A percentile compares a stretch with the other conserved stretches of the same genome.
These are phyloP conservation scores for Penaeus indicus DNA, from an alignment of 1,140 invertebrate species.

Conservation along the genomic window DNA sequence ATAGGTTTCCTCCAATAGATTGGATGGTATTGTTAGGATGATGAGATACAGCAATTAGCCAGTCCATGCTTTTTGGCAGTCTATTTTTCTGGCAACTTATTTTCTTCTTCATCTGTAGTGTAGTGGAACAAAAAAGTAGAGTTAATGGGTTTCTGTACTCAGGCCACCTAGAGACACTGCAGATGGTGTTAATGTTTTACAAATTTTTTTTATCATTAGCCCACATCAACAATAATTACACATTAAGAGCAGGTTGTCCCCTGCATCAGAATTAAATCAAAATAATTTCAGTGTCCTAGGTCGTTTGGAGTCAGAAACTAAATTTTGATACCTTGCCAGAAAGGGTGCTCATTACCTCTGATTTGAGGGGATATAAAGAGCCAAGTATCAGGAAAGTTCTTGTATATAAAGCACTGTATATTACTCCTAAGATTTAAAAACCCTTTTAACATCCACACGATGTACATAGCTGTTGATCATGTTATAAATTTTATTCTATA, in stretches of 20 bases:
- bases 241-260: conserved; percentile 32
- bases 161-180: conserved; percentile 42
- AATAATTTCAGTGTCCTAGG: conserved; percentile 45
- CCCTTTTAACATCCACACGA: conserved; percentile 57
- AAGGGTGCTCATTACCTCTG: conserved; percentile 49
- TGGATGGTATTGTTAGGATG: conserved; percentile 53
- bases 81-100: conserved; percentile 61
- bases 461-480: conserved; percentile 65
- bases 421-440: conserved; percentile 55
- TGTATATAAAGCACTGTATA: conserved; percentile 62
- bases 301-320: conserved; percentile 40
- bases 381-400: conserved; percentile 58
- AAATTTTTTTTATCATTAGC: no score
- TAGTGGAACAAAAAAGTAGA: conserved; percentile 50
- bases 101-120: conserved; percentile 57
- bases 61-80: conserved; percentile 62
- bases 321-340: conserved; percentile 58
- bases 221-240: no score
- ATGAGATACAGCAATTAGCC: conserved; percentile 54
- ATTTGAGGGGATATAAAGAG: conserved; percentile 37
- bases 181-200: no score
- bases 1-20: conserved; percentile 29
- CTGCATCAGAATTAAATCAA: conserved; percentile 23
- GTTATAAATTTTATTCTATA: conserved; percentile 66
- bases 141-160: conserved; percentile 39